Percentiles rank a stretch among this genome's conserved stretches.
Evolutionary conservation across 2,797 vertebrate species (phyloP).

Genomic region (Ptychadena robeensis): DNA sequence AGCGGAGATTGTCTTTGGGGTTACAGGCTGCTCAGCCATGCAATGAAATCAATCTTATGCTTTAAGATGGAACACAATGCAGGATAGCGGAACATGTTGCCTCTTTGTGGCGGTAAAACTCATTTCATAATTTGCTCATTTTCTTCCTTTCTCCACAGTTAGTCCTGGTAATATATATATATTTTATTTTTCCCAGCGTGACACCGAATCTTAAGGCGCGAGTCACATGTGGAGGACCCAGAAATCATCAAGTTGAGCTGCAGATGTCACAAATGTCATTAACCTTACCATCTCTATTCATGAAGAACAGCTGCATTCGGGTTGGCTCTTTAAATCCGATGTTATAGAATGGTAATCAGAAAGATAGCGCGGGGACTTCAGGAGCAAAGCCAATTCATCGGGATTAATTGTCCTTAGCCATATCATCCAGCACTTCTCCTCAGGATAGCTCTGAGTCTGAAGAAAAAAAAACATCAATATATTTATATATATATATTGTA

Average conservation of each 20-base stretch:
- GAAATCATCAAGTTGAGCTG: neutral
- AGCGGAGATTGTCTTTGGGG: neutral
- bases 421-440: too few relatives aligned
- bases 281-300: constrained; percentile 10
- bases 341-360: neutral
- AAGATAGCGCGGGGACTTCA: neutral
- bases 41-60: constrained; percentile 48
- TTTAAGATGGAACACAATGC: constrained; percentile 15
- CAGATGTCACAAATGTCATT: constrained; percentile 9
- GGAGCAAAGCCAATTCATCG: neutral
- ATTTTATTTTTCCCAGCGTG: neutral
- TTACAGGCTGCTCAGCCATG: constrained; percentile 32
- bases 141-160: neutral
- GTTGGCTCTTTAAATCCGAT: neutral
- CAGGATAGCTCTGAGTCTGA: too few relatives aligned
- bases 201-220: too few relatives aligned
- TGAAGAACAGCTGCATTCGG: constrained; percentile 3
- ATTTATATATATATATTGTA: too few relatives aligned
- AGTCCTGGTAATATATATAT: neutral
- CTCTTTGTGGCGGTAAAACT: neutral
- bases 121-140: constrained; percentile 22
- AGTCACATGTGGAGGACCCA: neutral
- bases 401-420: neutral
- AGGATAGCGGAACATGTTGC: constrained; percentile 16
- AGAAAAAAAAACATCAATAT: too few relatives aligned